phyloP scores from a whole-genome alignment of 2,113 vertebrate genomes.

The Notechis scutatus region DNA sequence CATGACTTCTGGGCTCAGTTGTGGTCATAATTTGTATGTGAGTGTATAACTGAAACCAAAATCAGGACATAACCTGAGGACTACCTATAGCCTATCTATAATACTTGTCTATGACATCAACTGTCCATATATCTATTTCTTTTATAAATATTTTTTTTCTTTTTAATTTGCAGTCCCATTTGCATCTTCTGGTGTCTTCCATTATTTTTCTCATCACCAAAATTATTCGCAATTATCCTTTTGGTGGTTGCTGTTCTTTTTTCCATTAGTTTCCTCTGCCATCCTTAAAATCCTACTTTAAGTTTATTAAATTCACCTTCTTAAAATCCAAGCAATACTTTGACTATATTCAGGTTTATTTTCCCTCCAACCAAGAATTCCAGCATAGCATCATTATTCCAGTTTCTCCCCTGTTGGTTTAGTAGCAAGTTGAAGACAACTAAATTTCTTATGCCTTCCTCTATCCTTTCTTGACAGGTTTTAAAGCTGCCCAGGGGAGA shows the following conservation, averaged over 20 bases:
- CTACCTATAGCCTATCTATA: background rate
- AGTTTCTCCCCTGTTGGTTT: background rate
- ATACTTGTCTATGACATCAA: background rate
- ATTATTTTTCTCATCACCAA: background rate
- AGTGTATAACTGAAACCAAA: background rate
- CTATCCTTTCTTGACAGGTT: background rate
- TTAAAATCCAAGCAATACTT: background rate
- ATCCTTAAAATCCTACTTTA: background rate
- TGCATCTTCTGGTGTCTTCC: background rate
- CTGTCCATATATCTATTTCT: background rate
- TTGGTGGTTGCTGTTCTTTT: background rate
- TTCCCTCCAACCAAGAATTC: background rate
- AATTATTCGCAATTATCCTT: background rate
- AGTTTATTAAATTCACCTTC: background rate
- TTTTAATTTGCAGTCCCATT: background rate
- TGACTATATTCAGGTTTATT: background rate
- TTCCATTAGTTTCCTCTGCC: background rate
- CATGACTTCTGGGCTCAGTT: background rate
- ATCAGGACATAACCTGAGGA: background rate
- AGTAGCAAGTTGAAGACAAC: background rate
- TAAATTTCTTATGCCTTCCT: background rate
- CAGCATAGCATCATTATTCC: background rate
- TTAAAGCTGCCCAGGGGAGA: background rate
- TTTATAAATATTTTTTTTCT: background rate
- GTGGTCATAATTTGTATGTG: background rate